Evolutionary conservation across 2,797 vertebrate genomes (phyloP).

Genomic region (Lophius americanus): DNA sequence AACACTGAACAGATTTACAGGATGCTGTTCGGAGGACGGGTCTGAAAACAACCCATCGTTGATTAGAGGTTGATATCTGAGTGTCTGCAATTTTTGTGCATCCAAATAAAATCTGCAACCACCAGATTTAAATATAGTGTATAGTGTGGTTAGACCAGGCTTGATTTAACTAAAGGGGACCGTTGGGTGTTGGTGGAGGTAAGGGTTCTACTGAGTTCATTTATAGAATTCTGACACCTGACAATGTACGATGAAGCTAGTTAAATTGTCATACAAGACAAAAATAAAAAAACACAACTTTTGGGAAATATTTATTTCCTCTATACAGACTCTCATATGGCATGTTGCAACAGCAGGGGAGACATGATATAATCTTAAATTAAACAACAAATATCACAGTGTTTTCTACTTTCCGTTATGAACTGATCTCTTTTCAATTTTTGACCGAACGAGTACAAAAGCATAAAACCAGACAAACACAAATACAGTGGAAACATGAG

Average conservation of each 20-base stretch:
- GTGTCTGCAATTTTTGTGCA: too few relatives aligned
- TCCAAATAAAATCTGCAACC: too few relatives aligned
- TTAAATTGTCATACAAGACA: constrained; percentile 7
- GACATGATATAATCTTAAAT: constrained; percentile 1
- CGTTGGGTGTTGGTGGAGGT: too few relatives aligned
- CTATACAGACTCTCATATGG: constrained; percentile 23
- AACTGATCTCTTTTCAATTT: background rate
- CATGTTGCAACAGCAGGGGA: constrained; percentile 32
- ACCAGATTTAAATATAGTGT: too few relatives aligned
- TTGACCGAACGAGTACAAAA: constrained; percentile 32
- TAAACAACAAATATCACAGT: constrained; percentile 25
- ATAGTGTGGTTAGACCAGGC: too few relatives aligned
- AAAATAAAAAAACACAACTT: constrained; percentile 20
- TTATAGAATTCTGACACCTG: constrained; percentile 6
- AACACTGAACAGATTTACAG: too few relatives aligned
- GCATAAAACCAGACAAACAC: constrained; percentile 20
- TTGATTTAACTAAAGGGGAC: too few relatives aligned
- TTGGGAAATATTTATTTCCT: constrained; percentile 51
- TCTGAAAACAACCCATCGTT: too few relatives aligned
- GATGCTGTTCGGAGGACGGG: too few relatives aligned
- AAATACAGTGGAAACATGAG: constrained; percentile 14
- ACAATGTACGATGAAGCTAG: constrained; percentile 13
- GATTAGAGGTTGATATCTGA: too few relatives aligned
- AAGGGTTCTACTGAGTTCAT: too few relatives aligned
- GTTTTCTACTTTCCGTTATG: constrained; percentile 17